Base-by-base conservation (phyloP, 2,797 vertebrate species). In the Neomorphus geoffroyi region DNA sequence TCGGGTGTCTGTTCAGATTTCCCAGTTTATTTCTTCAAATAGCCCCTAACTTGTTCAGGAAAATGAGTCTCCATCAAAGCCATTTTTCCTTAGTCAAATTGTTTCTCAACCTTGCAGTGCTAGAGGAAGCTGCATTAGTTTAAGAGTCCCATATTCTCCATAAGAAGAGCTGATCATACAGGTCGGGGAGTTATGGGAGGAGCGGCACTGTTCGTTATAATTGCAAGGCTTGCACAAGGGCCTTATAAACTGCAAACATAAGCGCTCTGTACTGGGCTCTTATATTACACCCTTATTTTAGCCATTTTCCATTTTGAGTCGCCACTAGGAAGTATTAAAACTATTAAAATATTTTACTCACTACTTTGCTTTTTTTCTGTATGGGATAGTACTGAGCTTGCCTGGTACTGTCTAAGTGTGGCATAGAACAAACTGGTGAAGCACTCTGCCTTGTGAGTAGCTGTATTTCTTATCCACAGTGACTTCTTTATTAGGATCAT, bases 1-100 rank as follows among this genome's bases (percentile, higher is more conserved):
- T 95, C 71, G 46, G 74, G 80, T 86, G 51, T 93, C 56, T 77
- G 14, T 78, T 95, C 88, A 50, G n/a, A 70, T 95, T 92, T 94
- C 72, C 75, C 41, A 58, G 50, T 91, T 97, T 81, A 86, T 88
- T 89, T 91, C 82, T 94, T 86, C 57, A 82, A 80, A 71, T 71
- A 81, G 22, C 27, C 33, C 46, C 45, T 37, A 46, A 46, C 21
- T 73, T 73, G 58, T 23, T 88, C 51, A 73, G 78, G 60, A 81
- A 90, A 96, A 70, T 12, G 5, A 90, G 30, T 73, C 67, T 94
- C 14, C 39, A 72, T 60, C 33, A 72, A 84, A 88, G 28, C 57
- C 9, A 4, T 45, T 90, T 90, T 93, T 88, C 67, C 17, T 35
- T 48, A 71, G 53, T 80, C 13, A 26, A 62, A 23, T 50, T 79